Conservation (phyloP, 2,113 vertebrate genomes). For the Sylvietta virens region DNA sequence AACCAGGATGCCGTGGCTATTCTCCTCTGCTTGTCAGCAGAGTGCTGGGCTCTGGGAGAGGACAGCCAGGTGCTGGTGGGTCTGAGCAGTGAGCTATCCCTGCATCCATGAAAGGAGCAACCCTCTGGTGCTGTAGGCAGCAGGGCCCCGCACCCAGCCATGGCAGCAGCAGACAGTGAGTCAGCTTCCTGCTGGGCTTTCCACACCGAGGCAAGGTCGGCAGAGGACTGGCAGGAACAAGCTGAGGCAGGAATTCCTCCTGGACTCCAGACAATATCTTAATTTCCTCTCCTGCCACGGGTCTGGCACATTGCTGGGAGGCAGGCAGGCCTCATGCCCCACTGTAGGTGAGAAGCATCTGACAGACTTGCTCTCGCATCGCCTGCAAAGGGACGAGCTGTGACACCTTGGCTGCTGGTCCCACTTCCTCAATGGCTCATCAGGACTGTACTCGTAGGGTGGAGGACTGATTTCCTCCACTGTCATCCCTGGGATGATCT, state of each 20-base stretch:
- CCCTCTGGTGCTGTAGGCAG: neutral
- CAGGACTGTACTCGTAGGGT: rapidly evolving
- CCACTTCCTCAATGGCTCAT: neutral
- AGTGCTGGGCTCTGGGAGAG: neutral
- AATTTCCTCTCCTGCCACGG: slow-evolving; percentile 40
- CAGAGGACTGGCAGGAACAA: slow-evolving; percentile 19
- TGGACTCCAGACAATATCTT: slow-evolving; percentile 35
- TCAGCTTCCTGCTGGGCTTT: slow-evolving; percentile 58
- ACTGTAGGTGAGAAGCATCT: neutral
- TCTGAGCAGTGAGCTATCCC: neutral
- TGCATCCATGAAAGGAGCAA: neutral
- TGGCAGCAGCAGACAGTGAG: slow-evolving; percentile 17
- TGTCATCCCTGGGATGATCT: neutral
- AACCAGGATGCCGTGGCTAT: neutral
- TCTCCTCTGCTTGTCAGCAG: neutral
- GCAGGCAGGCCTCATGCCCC: neutral
- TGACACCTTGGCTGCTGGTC: neutral
- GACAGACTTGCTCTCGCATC: neutral
- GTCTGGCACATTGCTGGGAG: slow-evolving; percentile 21
- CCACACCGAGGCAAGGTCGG: neutral
- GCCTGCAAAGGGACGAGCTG: rapidly evolving
- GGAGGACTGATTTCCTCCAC: neutral
- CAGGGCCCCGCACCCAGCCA: neutral
- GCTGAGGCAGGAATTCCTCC: slow-evolving; percentile 35
- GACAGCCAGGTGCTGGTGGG: neutral